Evolutionary conservation across 35 echinoderm and acorn worm genomes (phyloP), one percentile per base, ranked within the genome.

Genomic region (Apostichopus japonicus): DNA sequence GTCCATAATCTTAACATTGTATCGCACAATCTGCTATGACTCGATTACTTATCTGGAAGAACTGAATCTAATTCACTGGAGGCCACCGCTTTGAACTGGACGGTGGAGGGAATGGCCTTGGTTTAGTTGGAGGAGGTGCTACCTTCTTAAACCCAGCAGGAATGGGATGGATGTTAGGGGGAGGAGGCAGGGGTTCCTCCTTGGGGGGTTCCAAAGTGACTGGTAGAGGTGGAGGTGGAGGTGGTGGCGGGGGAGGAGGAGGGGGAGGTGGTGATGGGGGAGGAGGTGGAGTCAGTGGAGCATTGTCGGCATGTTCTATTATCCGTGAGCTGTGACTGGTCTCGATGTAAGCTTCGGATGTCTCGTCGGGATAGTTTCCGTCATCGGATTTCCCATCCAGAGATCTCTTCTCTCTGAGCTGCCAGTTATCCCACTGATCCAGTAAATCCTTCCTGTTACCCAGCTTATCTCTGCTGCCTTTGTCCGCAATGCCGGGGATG

Each of bases 371-470:
- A 63, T 89, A 89, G 62, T 72, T 72, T n/a, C 61, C 61, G 23
- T 89, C 86, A 73, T 89, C 86, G 16, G 86, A 89, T 89, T 89
- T 89, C 23, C 86, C 86, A 72, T 89, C 86, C 24, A 89, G 23
- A 23, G 61, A 72, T 63, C 86, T 67, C 67, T 89, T 89, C 62
- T 89, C 86, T 33, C 62, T 57, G 23, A 89, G 86, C 53, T 89
- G 61, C 86, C 86, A 89, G 63, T 89, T 89, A 22, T 89, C 86
- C 86, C 86, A 89, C 19, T 89, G 56, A 52, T 89, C 86, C 15
- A 89, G 33, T n/a, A 89, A 56, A 8, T 89, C 86, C 17, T 72
- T 59, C 22, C 86, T n/a, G 24, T 73, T 89, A 19, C 56, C 56
- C 1, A 65, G 62, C 10, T 89, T 72, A 14, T 54, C 86, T 73